Percentiles rank a stretch among this genome's conserved stretches.
phyloP scores from a whole-genome alignment of 2,113 vertebrate genomes.

The Lagenorhynchus albirostris region DNA sequence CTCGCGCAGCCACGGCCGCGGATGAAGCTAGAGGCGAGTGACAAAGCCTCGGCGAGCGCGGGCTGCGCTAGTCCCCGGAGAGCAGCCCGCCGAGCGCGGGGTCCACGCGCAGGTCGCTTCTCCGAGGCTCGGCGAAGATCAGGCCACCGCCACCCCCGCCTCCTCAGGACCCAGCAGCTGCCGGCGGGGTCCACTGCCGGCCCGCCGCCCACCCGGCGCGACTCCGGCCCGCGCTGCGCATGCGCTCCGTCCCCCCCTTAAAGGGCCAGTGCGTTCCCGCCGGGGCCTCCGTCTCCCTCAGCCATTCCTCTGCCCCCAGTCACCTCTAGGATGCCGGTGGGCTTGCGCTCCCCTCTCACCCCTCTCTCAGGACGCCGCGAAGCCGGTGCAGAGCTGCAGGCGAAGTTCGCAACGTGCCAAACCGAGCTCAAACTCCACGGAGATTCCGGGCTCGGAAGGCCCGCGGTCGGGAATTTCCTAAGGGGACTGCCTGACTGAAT shows the following conservation, averaged over 20 bases:
- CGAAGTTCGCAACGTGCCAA: background rate
- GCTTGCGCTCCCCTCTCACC: background rate
- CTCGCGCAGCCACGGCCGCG: slow-evolving; percentile 1
- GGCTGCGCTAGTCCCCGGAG: background rate
- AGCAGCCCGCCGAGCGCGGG: background rate
- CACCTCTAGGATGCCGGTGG: background rate
- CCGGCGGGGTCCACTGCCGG: background rate
- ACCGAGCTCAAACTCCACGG: background rate
- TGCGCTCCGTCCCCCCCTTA: slow-evolving; percentile 74
- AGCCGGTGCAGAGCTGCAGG: background rate
- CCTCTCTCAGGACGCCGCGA: background rate
- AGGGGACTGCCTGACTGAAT: background rate
- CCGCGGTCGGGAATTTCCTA: background rate
- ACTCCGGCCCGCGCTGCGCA: slow-evolving; percentile 64
- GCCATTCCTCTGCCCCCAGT: background rate
- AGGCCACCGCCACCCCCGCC: background rate
- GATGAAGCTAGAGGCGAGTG: background rate
- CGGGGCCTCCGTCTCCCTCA: background rate
- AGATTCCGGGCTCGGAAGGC: background rate
- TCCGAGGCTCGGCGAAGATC: background rate
- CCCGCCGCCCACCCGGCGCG: slow-evolving; percentile 56
- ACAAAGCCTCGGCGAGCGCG: background rate
- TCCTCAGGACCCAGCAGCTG: background rate
- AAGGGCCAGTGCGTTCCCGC: slow-evolving; percentile 55
- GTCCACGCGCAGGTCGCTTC: background rate